Base-by-base conservation (phyloP, 2,888 invertebrate species). In the Drosophila hawaiiensis region DNA sequence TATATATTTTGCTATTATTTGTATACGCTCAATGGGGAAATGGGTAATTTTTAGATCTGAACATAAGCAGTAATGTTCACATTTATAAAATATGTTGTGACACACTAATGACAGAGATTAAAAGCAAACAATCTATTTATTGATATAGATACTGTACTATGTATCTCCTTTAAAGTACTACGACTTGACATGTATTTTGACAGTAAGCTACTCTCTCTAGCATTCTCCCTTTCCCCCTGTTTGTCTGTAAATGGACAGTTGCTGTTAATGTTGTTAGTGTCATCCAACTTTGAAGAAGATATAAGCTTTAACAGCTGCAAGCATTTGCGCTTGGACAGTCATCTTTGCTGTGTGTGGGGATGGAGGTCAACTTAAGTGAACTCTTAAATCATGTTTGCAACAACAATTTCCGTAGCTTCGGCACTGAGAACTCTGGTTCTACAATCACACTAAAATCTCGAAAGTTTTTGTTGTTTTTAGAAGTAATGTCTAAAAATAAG, bases 251-350 rank as follows among this genome's bases (percentile, higher is more conserved):
- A 10, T 25, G 16, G 16, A 35, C 35, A 55, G 37, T 60, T 49
- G 25, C 31, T 31, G 9, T 9, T 31, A 9, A 9, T 19, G 39
- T 60, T 59, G 14, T 10, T 28, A 12, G 33, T 33, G 37, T 16
- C 37, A 39, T 31, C 43, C 25, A 25, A 50, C 37, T 39, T 50
- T 54, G 49, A 25, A 10, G 33, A 59, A 37, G 39, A 59, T 41
- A 14, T 55, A 63, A 67, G 14, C 80, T 68, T 28, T 53, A 80
- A 55, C 77, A 76, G 81, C 76, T 76, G 81, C 49, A 49, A 43
- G 41, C 80, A 76, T 41, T 80, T 76, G 43, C 29, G 59, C 52
- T 41, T 39, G 19, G 54, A 43, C 29, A 25, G 35, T 53, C 41
- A 12, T 12, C 43, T 14, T 43, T 55, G 52, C n/a, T 2, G 19